Evolutionary conservation across 1,140 invertebrate genomes (phyloP).

Genomic region (Drosophila suzukii): DNA sequence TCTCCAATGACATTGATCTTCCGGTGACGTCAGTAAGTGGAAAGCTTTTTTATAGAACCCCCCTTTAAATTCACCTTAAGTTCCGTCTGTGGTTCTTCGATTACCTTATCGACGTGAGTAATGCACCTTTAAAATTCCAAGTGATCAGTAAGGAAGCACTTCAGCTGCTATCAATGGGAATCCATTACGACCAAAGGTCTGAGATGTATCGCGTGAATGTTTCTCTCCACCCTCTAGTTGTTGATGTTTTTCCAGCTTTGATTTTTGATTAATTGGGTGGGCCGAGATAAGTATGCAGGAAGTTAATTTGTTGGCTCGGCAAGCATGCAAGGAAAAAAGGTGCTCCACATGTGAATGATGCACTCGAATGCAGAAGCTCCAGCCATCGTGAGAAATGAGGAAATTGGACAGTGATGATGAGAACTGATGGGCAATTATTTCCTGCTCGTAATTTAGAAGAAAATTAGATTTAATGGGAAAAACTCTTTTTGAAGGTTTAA

Average conservation of each 20-base stretch:
- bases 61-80: slow-evolving; percentile 5
- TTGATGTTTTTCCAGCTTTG: slow-evolving; percentile 41
- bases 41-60: slow-evolving; percentile 34
- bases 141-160: slow-evolving; percentile 47
- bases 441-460: slow-evolving; percentile 16
- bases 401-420: slow-evolving; percentile 6
- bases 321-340: slow-evolving; percentile 27
- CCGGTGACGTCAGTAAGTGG: slow-evolving; percentile 52
- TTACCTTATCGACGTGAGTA: slow-evolving; percentile 64
- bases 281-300: slow-evolving; percentile 61
- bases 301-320: slow-evolving; percentile 51
- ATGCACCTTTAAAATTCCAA: slow-evolving; percentile 20
- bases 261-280: slow-evolving; percentile 71
- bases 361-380: slow-evolving; percentile 25
- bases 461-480: slow-evolving; percentile 9
- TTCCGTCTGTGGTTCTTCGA: slow-evolving; percentile 25
- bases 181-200: slow-evolving; percentile 2
- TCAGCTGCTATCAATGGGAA: slow-evolving; percentile 39
- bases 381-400: slow-evolving; percentile 24
- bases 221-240: slow-evolving; percentile 26
- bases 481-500: not conserved
- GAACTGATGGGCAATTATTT: slow-evolving; percentile 23
- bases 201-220: slow-evolving; percentile 62
- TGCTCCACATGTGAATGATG: slow-evolving; percentile 14
- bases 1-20: slow-evolving; percentile 30